Percentiles rank a stretch among this genome's conserved stretches.
Conservation (phyloP, 2,113 vertebrate species). For the Capreolus pygargus region DNA sequence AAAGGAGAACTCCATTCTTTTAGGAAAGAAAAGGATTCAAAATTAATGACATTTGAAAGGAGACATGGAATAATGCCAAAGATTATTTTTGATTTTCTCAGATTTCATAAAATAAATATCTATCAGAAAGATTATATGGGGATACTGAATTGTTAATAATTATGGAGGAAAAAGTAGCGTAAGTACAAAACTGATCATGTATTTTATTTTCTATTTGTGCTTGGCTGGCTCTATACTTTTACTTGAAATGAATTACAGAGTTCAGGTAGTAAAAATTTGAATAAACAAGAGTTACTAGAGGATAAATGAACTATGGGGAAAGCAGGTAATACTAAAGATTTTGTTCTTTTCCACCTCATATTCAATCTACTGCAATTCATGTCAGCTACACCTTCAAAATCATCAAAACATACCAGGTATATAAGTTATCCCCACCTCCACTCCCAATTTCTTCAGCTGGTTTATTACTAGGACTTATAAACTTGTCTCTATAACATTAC, state of each 20-base stretch:
- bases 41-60: neutral
- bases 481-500: neutral
- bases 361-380: neutral
- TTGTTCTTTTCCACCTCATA: neutral
- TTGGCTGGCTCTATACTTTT: neutral
- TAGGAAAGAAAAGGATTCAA: neutral
- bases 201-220: neutral
- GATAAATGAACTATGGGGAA: neutral
- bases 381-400: neutral
- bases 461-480: neutral
- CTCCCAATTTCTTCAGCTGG: neutral
- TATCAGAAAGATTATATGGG: neutral
- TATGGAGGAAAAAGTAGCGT: neutral
- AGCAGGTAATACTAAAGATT: neutral
- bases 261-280: neutral
- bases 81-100: neutral
- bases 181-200: neutral
- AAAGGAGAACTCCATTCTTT: neutral
- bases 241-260: constrained; percentile 1
- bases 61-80: neutral
- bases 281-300: neutral
- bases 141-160: neutral
- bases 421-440: neutral
- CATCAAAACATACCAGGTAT: neutral
- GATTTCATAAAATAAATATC: neutral